These are phyloP conservation scores for Ceyx cyanopectus DNA, from an alignment of 2,113 vertebrate species.

Conservation along the genomic window DNA sequence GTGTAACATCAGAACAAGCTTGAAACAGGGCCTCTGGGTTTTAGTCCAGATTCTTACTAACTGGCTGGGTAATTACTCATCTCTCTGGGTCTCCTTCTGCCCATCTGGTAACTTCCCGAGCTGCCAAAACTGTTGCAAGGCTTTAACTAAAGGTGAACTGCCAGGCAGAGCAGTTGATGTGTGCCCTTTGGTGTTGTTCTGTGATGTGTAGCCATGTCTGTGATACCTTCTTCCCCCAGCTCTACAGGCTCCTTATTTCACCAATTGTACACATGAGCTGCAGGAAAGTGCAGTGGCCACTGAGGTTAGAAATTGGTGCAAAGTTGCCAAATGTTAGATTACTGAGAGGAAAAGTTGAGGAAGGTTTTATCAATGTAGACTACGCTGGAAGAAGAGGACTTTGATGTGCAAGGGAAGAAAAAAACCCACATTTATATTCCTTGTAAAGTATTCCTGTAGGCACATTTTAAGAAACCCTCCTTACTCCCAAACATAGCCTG, in stretches of 20 bases:
- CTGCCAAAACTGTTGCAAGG: constrained; percentile 60
- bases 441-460: neutral
- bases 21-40: constrained; percentile 56
- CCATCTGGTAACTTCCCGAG: constrained; percentile 55
- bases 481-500: neutral
- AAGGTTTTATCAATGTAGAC: constrained; percentile 39
- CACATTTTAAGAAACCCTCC: neutral
- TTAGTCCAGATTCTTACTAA: constrained; percentile 65
- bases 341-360: constrained; percentile 8
- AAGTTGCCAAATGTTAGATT: neutral
- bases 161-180: constrained; percentile 30
- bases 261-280: neutral
- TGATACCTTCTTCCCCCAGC: constrained; percentile 4
- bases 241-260: constrained; percentile 13
- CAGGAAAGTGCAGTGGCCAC: neutral
- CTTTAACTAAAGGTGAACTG: constrained; percentile 66
- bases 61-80: constrained; percentile 70
- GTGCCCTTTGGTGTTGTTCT: constrained; percentile 55
- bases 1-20: constrained; percentile 43
- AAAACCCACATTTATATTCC: fast-evolving
- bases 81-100: constrained; percentile 64
- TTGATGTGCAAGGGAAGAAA: neutral
- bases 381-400: constrained; percentile 45
- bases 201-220: constrained; percentile 13
- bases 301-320: constrained; percentile 21